These are phyloP conservation scores for Dendrocincla fuliginosa DNA, from an alignment of 2,797 vertebrate species.

Conservation along the genomic window DNA sequence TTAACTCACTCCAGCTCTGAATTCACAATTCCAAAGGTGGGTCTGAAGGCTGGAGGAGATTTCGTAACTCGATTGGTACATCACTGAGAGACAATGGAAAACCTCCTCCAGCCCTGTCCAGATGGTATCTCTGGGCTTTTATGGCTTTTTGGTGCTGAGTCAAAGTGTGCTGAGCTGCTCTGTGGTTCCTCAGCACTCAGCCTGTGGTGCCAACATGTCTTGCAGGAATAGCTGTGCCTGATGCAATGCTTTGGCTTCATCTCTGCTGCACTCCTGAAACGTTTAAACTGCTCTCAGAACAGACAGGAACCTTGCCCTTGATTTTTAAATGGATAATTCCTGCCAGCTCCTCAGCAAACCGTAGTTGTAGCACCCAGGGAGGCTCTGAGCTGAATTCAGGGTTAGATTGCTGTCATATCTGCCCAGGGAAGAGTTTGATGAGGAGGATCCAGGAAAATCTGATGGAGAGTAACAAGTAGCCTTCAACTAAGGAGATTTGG, in stretches of 20 bases:
- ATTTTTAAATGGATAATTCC: background rate
- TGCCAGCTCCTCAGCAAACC: background rate
- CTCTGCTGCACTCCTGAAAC: background rate
- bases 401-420: rapidly evolving
- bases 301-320: background rate
- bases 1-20: background rate
- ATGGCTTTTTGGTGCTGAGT: background rate
- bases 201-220: background rate
- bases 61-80: background rate
- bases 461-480: background rate
- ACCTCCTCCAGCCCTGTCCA: background rate
- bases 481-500: background rate
- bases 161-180: background rate
- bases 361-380: background rate
- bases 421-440: background rate
- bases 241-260: background rate
- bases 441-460: background rate
- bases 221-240: background rate
- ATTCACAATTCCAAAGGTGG: background rate
- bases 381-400: background rate
- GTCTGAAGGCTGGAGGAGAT: background rate
- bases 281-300: background rate
- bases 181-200: background rate
- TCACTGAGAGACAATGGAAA: background rate
- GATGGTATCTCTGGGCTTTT: background rate